Conservation (phyloP, 2,113 vertebrate genomes). For the Gymnorhina tibicen region DNA sequence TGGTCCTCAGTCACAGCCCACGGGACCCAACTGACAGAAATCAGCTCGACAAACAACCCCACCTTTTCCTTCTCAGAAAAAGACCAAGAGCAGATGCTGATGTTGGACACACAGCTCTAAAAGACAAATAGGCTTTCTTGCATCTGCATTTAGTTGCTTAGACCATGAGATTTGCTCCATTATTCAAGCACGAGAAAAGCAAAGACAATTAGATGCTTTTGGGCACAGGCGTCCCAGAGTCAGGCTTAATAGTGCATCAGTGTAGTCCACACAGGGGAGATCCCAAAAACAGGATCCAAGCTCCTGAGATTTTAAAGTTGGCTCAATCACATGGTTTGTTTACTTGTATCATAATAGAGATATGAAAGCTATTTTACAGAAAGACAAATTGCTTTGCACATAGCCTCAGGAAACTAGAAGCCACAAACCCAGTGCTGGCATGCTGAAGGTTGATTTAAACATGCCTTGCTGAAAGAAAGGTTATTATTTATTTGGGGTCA, state of each 20-base stretch:
- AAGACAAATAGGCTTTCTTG: background rate
- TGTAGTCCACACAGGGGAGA: fast-evolving
- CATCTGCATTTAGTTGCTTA: background rate
- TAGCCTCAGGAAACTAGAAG: background rate
- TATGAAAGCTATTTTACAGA: background rate
- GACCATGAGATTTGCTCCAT: background rate
- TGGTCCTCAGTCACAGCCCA: background rate
- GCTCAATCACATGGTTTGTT: background rate
- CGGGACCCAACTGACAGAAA: background rate
- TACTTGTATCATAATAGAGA: background rate
- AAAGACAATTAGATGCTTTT: background rate
- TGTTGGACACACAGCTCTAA: background rate
- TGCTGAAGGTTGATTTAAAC: background rate
- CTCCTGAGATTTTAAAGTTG: background rate
- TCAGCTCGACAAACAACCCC: background rate
- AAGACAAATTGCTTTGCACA: background rate
- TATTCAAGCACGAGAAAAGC: background rate
- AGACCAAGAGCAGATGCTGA: fast-evolving
- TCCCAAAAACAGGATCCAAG: background rate
- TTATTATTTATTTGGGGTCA: background rate
- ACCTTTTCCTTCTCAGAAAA: background rate
- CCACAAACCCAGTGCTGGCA: background rate
- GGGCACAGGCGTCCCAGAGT: background rate
- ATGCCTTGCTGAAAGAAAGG: background rate
- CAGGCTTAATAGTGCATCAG: background rate